These are phyloP conservation scores for Girardinus metallicus DNA, from an alignment of 2,797 vertebrate genomes.

Conservation along the genomic window DNA sequence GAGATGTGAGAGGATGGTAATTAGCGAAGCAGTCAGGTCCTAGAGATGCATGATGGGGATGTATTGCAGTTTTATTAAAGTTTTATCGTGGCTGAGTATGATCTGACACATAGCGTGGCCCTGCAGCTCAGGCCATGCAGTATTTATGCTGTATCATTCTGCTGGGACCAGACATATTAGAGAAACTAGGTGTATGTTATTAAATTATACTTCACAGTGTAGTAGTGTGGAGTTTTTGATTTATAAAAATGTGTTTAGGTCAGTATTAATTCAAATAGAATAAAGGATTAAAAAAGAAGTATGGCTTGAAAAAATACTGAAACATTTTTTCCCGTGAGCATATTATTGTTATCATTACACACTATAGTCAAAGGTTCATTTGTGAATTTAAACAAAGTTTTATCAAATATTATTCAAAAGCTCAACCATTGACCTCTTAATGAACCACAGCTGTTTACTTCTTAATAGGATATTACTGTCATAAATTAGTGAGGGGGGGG, in stretches of 20 bases:
- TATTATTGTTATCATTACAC: neutral
- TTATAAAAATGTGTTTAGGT: slow-evolving; percentile 1
- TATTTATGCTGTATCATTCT: slow-evolving; percentile 19
- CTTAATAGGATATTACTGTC: neutral
- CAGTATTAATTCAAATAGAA: neutral
- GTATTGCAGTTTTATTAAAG: slow-evolving; percentile 37
- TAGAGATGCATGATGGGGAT: slow-evolving; percentile 31
- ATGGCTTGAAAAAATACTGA: neutral
- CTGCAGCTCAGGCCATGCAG: slow-evolving; percentile 10
- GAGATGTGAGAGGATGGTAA: slow-evolving; percentile 59
- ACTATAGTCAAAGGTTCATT: neutral
- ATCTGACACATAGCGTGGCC: slow-evolving; percentile 8
- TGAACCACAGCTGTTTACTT: neutral
- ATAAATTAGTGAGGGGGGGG: neutral
- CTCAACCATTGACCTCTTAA: neutral
- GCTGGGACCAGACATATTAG: slow-evolving; percentile 12
- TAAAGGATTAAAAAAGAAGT: neutral
- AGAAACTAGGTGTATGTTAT: slow-evolving; percentile 7
- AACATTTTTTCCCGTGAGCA: neutral
- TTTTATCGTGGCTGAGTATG: slow-evolving; percentile 24
- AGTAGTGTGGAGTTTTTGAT: neutral
- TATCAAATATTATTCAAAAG: neutral
- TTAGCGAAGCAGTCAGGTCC: slow-evolving; percentile 45
- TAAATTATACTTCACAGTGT: slow-evolving; percentile 14
- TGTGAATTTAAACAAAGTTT: neutral